A percentile compares a stretch with the other conserved stretches of the same genome.
Conservation (phyloP, 2,888 invertebrate genomes). For the Aporophyla nigra region DNA sequence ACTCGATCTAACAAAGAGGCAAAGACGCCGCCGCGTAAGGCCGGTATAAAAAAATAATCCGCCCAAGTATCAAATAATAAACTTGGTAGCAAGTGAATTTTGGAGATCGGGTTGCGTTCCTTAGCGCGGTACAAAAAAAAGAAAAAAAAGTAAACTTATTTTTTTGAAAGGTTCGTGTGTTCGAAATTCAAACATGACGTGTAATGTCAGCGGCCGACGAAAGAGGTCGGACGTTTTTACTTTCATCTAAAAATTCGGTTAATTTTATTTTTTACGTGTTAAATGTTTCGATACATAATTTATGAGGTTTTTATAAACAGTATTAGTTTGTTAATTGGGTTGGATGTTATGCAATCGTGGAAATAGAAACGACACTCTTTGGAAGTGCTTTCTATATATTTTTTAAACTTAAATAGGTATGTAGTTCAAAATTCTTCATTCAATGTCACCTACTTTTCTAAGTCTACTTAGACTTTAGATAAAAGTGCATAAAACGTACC, state of each 20-base stretch:
- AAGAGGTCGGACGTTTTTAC: conserved; percentile 82
- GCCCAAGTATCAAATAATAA: conserved; percentile 90
- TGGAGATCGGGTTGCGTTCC: conserved; percentile 87
- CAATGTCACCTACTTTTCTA: neutral
- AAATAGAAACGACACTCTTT: conserved; percentile 25
- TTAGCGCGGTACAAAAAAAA: conserved; percentile 64
- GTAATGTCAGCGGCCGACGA: conserved; percentile 84
- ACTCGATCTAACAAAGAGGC: conserved; percentile 79
- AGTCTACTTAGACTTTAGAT: neutral
- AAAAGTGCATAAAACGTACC: neutral
- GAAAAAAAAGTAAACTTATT: conserved; percentile 74
- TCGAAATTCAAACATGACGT: conserved; percentile 88
- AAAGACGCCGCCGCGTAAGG: conserved; percentile 86
- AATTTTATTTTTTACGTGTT: conserved; percentile 54
- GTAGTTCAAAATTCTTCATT: too few relatives aligned
- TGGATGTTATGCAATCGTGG: conserved; percentile 45
- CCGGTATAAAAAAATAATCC: conserved; percentile 83
- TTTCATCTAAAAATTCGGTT: conserved; percentile 73
- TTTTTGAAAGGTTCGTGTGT: conserved; percentile 78
- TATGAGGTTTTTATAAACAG: conserved; percentile 48
- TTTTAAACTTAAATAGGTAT: neutral
- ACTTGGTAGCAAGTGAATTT: conserved; percentile 91
- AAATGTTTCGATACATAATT: conserved; percentile 55
- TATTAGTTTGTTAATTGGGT: conserved; percentile 53
- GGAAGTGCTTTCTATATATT: conserved; percentile 6